Evolutionary conservation across 1,140 invertebrate species (phyloP).

Genomic region (Bombus vancouverensis): DNA sequence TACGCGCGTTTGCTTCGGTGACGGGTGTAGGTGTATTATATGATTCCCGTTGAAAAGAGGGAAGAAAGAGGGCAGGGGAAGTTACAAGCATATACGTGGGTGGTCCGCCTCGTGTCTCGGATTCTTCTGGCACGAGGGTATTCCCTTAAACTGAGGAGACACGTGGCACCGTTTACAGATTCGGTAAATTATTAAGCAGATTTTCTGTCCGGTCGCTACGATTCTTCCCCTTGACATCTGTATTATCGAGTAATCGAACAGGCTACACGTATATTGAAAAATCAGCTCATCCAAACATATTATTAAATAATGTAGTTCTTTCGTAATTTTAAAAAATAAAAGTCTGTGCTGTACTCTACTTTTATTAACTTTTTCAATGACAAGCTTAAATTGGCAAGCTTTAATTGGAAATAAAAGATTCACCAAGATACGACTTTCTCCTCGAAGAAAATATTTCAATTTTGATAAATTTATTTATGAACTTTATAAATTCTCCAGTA

Average conservation of each 20-base stretch:
- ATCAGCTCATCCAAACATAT: background rate
- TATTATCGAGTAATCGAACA: constrained; percentile 10
- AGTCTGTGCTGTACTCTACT: no score
- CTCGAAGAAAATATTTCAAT: no score
- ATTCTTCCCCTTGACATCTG: constrained; percentile 46
- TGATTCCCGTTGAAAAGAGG: constrained; percentile 55
- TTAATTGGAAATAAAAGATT: no score
- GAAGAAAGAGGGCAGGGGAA: constrained; percentile 7
- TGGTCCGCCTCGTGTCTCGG: constrained; percentile 61
- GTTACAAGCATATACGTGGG: constrained; percentile 61
- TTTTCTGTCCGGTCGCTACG: constrained; percentile 18
- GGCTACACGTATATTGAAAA: no score
- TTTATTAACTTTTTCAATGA: no score
- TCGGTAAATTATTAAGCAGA: constrained; percentile 63
- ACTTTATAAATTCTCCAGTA: no score
- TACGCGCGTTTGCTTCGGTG: constrained; percentile 22
- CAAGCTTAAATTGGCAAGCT: no score
- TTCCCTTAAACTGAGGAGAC: constrained; percentile 52
- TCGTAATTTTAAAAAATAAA: no score
- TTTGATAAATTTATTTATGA: no score
- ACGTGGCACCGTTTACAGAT: constrained; percentile 62
- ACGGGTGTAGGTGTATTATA: constrained; percentile 56
- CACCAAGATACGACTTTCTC: no score
- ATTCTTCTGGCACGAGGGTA: constrained; percentile 58
- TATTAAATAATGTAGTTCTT: no score